Base-by-base conservation (phyloP, 2,797 vertebrate species). In the Carcharodon carcharias region DNA sequence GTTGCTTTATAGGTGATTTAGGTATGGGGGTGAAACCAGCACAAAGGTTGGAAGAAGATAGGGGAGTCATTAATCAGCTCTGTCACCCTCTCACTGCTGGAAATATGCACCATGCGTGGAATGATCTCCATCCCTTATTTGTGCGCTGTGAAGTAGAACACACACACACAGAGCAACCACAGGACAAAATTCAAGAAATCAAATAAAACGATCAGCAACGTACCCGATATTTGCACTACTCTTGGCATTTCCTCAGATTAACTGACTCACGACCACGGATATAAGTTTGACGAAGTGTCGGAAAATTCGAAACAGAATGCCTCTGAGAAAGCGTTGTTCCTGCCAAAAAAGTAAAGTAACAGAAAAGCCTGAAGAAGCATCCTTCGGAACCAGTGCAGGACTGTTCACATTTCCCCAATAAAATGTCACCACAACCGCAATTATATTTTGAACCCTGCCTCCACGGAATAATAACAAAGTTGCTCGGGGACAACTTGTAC, bases 301-400 rank as follows among this genome's bases (percentile, higher is more conserved):
- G 91, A 93, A 93, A 93, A 93, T 93, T 93, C 26, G 63, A 93
- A 93, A 45, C 61, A 40, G 61, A 93, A 93, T 67, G 63, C 40
- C 91, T 93, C n/a, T n/a, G 40, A 23, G 63, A 63, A 93, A 93
- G 8, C 14, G 65, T 45, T 93, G 18, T 67, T 65, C 61, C 18
- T 67, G 91, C 91, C 91, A 93, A 93, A 89, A 93, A 93, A 67
- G 21, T 67, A 93, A 65, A 93, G n/a, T 93, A 93, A 93, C 63
- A 26, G 18, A 67, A 93, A 93, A 93, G 63, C 45, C n/a, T 67
- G 3, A n/a, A 93, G n/a, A 93, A 93, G 35, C n/a, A 93, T 67
- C 91, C 91, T 93, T 93, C 91, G 8, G 67, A 93, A 65, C 61
- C 35, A 93, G 9, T 92, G 16, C 8, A 92, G 89, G 31, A 40